Base-by-base conservation (phyloP, 2,797 vertebrate species). In the Gambusia yucatana region DNA sequence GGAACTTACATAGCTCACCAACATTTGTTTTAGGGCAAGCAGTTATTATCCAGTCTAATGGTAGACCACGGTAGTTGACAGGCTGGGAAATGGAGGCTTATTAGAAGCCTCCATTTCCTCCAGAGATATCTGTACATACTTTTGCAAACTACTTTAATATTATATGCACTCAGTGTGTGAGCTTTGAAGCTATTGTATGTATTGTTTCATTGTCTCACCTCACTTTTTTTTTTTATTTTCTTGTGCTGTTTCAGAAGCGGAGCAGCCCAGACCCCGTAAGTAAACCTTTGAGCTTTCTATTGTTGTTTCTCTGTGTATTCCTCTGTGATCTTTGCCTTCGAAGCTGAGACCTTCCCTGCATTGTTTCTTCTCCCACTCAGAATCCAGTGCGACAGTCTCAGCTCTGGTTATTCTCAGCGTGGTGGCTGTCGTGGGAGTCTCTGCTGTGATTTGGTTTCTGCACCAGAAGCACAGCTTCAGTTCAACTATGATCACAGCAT, bases 401-500 rank as follows among this genome's bases (percentile, higher is more conserved):
- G 92, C 85, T 17, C 85, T 97, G 91, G 96, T 98, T 82, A 94
- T 96, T 82, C 88, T 96, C 84, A 95, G 96, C 46, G 96, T 96
- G 78, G 84, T 97, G 20, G 88, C 92, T 67, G 89, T 97, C 79
- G 85, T 96, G 88, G 92, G 92, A 74, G 80, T 96, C 74, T 97
- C 96, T 3, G 93, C 92, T 1, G 90, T 93, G 7, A 71, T 97
- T 82, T 97, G 97, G 96, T 96, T 97, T 90, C 83, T 96, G 79
- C 95, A 96, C 33, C 95, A 96, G 85, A 95, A 81, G 82, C 88
- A 92, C 65, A 84, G 76, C 72, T 82, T 85, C 11, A 94, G 95
- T 82, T 87, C 94, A 41, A 77, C 82, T 4, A 50, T 95, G 72
- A 75, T 97, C 85, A 93, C 92, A 0, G 90, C 94, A 0, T 96